These are phyloP conservation scores for Anolis apletophallus DNA, from an alignment of 2,797 vertebrate species.

Conservation along the genomic window DNA sequence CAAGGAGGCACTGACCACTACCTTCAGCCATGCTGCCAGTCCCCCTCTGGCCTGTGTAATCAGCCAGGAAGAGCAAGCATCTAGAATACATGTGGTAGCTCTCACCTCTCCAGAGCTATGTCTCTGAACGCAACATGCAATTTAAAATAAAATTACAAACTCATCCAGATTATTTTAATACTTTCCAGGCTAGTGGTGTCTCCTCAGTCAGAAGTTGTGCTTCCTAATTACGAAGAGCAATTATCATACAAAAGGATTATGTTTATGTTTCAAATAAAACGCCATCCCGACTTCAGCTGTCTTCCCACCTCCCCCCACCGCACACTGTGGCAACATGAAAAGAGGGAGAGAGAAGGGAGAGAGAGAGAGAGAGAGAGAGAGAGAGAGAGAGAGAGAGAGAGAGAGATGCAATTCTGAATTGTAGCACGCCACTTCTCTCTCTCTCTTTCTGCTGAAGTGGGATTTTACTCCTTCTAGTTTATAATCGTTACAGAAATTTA, in stretches of 20 bases:
- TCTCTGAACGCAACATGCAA: conserved; percentile 64
- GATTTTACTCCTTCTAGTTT: conserved; percentile 94
- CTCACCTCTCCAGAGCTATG: conserved; percentile 31
- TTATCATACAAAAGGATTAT: conserved; percentile 75
- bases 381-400: conserved; percentile 57
- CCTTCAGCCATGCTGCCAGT: too few species aligned
- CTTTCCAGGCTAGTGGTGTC: conserved; percentile 65
- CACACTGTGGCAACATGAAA: conserved; percentile 53
- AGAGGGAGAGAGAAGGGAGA: conserved; percentile 64
- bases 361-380: conserved; percentile 52
- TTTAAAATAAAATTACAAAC: conserved; percentile 30
- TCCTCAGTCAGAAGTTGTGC: conserved; percentile 67
- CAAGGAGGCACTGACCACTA: too few species aligned
- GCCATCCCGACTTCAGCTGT: conserved; percentile 77
- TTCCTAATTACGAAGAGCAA: conserved; percentile 73
- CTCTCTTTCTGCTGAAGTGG: conserved; percentile 93
- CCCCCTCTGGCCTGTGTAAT: too few species aligned
- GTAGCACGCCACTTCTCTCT: conserved; percentile 64
- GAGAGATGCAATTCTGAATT: conserved; percentile 66
- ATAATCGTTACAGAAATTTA: conserved; percentile 98
- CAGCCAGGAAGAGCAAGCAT: too few species aligned
- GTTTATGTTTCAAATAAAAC: conserved; percentile 71
- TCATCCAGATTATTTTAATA: conserved; percentile 72
- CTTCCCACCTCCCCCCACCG: conserved; percentile 37
- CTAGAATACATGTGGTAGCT: too few species aligned